Evolutionary conservation across 2,888 invertebrate species (phyloP).

Genomic region (Embidobia sp.): DNA sequence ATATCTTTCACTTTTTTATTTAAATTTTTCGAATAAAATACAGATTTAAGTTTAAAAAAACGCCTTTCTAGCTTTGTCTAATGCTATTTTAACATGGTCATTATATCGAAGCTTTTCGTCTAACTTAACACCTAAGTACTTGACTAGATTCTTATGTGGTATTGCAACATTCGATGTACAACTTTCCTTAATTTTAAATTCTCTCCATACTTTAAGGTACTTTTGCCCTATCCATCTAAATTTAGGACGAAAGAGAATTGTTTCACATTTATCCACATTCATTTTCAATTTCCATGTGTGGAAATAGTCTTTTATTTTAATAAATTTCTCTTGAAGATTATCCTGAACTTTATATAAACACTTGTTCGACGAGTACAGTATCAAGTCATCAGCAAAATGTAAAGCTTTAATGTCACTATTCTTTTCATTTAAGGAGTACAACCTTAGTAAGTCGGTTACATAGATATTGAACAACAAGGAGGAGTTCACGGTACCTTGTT

Average conservation of each 20-base stretch:
- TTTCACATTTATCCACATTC: conserved; percentile 7
- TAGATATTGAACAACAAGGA: conserved; percentile 33
- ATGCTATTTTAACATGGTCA: conserved; percentile 7
- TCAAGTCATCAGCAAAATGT: conserved; percentile 22
- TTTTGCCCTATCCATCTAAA: not conserved
- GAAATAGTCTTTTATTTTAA: conserved; percentile 34
- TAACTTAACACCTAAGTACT: conserved; percentile 4
- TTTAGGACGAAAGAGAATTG: conserved; percentile 24
- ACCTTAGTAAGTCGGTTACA: conserved; percentile 1
- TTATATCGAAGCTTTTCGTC: conserved; percentile 16
- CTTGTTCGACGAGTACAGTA: not conserved
- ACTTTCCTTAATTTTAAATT: conserved; percentile 22
- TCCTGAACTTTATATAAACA: not conserved
- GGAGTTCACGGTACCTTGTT: conserved; percentile 4
- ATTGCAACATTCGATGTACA: not conserved
- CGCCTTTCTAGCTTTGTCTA: conserved; percentile 37
- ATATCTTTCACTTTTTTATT: conserved; percentile 12
- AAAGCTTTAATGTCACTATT: not conserved
- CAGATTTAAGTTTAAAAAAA: not conserved
- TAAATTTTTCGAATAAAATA: conserved; percentile 16
- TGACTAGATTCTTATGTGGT: conserved; percentile 4
- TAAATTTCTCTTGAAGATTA: conserved; percentile 1
- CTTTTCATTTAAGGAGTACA: not conserved
- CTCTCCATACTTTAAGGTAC: conserved; percentile 1
- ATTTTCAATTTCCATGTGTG: conserved; percentile 29